Base-by-base conservation (phyloP, 2,888 invertebrate genomes). In the Drosophila rubida region DNA sequence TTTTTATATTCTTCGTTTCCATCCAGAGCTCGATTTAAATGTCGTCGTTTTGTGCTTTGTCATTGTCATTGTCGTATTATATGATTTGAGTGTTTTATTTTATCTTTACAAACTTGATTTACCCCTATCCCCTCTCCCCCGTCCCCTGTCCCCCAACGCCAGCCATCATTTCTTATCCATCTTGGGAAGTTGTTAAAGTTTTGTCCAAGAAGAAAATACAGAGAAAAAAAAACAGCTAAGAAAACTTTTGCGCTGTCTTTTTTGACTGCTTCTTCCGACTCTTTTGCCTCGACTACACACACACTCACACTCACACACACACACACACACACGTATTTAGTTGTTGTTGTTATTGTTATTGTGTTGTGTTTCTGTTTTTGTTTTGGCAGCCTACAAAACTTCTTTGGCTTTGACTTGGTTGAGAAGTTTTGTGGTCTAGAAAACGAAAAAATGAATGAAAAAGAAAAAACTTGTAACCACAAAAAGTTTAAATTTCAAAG, bases 361-460 rank as follows among this genome's bases (percentile, higher is more conserved):
- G 19, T 61, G 58, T 46, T 73, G 58, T 42, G 58, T 42, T 71
- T 76, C 53, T 63, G 57, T 61, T 74, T 65, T 16, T 67, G 71
- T 72, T 84, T 75, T 80, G 73, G 61, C 64, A 62, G 70, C 58
- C 54, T 57, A 61, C 48, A 50, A 57, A 54, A 49, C 23, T 50
- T 77, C 66, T 81, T 70, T 69, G 79, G 82, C 79, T 79, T 82
- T 80, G 65, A 65, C 67, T 58, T 54, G 59, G 37, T 75, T 75
- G 66, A 65, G 75, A 75, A 73, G 77, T 80, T 80, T 80, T 87
- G 83, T 84, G 83, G 87, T 84, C 85, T 87, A 85, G 82, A 84
- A 61, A 53, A 60, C 19, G 19, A 16, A 41, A 5, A 5, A 54
- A 32, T 3, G 27, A 27, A 27, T 3, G 9, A 53, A 23, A 1